Conservation (phyloP, 2,797 vertebrate species). For the Cossypha niveicapilla region DNA sequence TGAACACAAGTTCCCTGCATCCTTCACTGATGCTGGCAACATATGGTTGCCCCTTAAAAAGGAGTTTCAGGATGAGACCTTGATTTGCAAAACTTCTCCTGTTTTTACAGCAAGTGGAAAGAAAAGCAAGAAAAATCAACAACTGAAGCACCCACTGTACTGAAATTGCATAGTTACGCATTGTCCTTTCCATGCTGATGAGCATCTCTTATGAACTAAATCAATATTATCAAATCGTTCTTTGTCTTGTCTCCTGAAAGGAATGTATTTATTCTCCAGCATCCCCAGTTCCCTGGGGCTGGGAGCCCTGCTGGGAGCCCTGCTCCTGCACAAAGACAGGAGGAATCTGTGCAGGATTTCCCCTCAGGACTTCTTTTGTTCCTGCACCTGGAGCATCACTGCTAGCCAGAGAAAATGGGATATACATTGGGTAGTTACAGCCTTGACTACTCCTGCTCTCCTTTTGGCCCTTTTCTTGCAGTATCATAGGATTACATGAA, state of each 20-base stretch:
- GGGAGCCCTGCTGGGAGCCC: background rate
- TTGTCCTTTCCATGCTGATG: constrained; percentile 39
- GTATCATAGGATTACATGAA: background rate
- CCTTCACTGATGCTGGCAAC: background rate
- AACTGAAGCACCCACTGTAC: background rate
- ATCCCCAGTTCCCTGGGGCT: background rate
- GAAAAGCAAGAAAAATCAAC: background rate
- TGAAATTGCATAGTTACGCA: constrained; percentile 46
- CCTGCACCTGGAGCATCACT: background rate
- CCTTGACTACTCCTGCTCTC: background rate
- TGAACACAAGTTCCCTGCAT: background rate
- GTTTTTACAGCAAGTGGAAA: background rate
- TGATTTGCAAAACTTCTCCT: background rate
- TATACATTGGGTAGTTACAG: background rate
- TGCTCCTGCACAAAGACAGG: background rate
- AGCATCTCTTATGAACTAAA: constrained; percentile 20
- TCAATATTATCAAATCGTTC: background rate
- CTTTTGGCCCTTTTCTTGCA: background rate
- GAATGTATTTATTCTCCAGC: constrained; percentile 13
- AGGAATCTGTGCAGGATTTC: background rate
- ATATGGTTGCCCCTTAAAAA: background rate
- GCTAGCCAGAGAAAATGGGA: background rate
- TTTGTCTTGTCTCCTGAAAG: background rate
- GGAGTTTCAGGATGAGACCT: background rate
- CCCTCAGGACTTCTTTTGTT: background rate